Percentiles rank a stretch among this genome's conserved stretches.
Conservation (phyloP, 2,113 vertebrate species). For the Cygnus buccinator region DNA sequence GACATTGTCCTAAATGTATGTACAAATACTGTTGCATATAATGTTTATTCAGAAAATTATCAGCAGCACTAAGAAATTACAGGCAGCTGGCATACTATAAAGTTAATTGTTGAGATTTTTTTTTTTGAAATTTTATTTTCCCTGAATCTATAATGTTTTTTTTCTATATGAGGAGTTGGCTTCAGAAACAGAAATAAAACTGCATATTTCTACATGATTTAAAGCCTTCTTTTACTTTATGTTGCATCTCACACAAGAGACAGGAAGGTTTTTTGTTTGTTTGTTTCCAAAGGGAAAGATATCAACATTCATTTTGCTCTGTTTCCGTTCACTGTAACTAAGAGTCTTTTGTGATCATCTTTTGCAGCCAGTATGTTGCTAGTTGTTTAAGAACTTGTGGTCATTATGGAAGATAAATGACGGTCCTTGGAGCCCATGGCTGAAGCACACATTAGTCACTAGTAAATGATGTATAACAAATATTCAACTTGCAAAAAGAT, state of each 20-base stretch:
- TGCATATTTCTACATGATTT: neutral
- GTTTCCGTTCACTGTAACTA: neutral
- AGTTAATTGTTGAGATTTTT: neutral
- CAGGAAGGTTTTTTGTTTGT: neutral
- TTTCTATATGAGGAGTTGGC: neutral
- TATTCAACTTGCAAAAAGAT: conserved; percentile 71
- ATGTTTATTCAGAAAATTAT: neutral
- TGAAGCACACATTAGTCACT: conserved; percentile 69
- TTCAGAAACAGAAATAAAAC: neutral
- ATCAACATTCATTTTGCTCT: neutral
- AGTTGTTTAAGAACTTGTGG: conserved; percentile 55
- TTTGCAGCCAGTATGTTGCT: conserved; percentile 11
- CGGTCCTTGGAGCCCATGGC: conserved; percentile 38
- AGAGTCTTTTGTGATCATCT: conserved; percentile 22
- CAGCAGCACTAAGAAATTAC: neutral
- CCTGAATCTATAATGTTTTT: neutral
- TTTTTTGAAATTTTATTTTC: neutral
- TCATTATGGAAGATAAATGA: conserved; percentile 72
- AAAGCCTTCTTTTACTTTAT: neutral
- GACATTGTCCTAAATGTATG: neutral
- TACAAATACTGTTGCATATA: neutral
- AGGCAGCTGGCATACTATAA: neutral
- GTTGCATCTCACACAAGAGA: neutral
- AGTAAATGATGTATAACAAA: conserved; percentile 73
- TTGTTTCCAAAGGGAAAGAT: neutral